Base-by-base conservation (phyloP, 2,888 invertebrate genomes). In the Nomada goodeniana region DNA sequence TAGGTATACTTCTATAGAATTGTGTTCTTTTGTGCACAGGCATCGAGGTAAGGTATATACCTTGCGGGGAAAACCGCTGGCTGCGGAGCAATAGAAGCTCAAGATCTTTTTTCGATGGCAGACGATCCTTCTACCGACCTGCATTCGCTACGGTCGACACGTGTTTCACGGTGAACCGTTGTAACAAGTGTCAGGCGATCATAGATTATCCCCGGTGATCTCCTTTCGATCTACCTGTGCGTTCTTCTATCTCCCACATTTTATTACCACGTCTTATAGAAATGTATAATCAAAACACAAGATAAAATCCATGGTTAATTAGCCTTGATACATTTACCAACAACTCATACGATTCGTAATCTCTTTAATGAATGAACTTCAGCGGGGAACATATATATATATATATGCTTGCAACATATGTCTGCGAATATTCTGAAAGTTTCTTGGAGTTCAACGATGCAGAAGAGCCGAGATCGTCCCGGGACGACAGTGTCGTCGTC, bases 331-430 rank as follows among this genome's bases (percentile, higher is more conserved):
- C 36, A 4, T 72, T 57, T 23, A 55, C 57, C 59, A 74, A 76
- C 77, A 36, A 36, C 36, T 75, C 61, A n/a, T 52, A 60, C 47
- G 69, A 50, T 64, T 69, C 23, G 61, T 60, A 59, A 77, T 76
- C 69, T 72, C 52, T 82, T 68, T 84, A 80, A 84, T 60, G 85
- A 87, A 68, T 67, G 80, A 76, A 78, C 64, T 77, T 82, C 72
- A 60, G 64, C 55, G 68, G 10, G 29, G 7, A 29, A 29, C 29
- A 7, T 29, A 36, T 7, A 5, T 7, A 36, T 36, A 1, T 36
- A 60, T 73, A 59, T 67, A 42, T 44, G 26, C 13, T 42, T 63
- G 36, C 68, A 63, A 50, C 23, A 63, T 29, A 64, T 20, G 77
- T 42, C 57, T 71, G 47, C 63, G 73, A 53, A 50, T 63, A 69